Evolutionary conservation across 2,113 vertebrate species (phyloP).

Genomic region (Oryzias melastigma): DNA sequence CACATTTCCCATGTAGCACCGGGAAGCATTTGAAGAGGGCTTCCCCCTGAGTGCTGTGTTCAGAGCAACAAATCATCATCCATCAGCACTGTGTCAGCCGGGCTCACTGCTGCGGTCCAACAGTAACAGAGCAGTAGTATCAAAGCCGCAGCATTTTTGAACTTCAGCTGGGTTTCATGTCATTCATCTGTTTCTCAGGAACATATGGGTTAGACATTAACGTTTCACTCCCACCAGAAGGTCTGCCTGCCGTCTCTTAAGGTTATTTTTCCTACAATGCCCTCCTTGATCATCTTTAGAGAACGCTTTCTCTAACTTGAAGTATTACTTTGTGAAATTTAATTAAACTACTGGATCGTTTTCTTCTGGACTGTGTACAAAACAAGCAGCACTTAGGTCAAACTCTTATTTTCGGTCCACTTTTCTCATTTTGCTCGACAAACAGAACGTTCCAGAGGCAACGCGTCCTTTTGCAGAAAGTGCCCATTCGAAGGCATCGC

Average conservation of each 20-base stretch:
- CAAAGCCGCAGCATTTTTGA: conserved; percentile 44
- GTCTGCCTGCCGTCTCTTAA: conserved; percentile 4
- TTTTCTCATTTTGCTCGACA: conserved; percentile 21
- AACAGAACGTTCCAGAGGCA: conserved; percentile 29
- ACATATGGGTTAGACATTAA: conserved; percentile 3
- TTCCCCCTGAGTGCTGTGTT: conserved; percentile 39
- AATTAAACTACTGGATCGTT: conserved; percentile 35
- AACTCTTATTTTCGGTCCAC: conserved; percentile 21
- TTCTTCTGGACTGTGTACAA: conserved; percentile 21
- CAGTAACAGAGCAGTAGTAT: conserved; percentile 56
- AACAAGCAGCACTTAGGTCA: conserved; percentile 23
- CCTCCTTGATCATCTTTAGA: conserved; percentile 30
- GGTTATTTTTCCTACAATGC: conserved; percentile 19
- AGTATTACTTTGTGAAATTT: conserved; percentile 44
- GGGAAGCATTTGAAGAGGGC: conserved; percentile 42
- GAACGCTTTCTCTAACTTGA: conserved; percentile 19
- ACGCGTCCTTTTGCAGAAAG: not conserved
- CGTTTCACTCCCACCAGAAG: conserved; percentile 7
- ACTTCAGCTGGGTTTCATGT: conserved; percentile 46
- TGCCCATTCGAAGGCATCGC: conserved; percentile 6
- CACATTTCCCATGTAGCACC: conserved; percentile 62
- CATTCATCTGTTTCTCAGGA: conserved; percentile 60
- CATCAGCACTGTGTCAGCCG: conserved; percentile 50
- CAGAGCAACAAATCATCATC: conserved; percentile 53
- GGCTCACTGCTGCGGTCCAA: conserved; percentile 51